These are phyloP conservation scores for Oostethus manadensis DNA, from an alignment of 2,113 vertebrate genomes.

Conservation along the genomic window DNA sequence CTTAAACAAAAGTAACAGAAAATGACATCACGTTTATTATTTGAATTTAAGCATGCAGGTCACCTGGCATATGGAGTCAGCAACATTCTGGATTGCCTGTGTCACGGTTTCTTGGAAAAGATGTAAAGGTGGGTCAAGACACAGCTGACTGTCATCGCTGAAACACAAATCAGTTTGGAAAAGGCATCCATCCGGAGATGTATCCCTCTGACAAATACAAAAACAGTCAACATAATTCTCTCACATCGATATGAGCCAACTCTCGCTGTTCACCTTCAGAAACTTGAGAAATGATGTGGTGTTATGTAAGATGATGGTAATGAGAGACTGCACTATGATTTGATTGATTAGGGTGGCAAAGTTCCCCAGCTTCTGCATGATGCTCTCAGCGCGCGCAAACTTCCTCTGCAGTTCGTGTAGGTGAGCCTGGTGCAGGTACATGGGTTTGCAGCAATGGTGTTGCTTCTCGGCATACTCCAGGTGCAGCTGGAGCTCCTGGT, in stretches of 20 bases:
- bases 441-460: slow-evolving; percentile 35
- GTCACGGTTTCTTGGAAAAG: slow-evolving; percentile 61
- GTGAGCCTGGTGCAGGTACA: slow-evolving; percentile 55
- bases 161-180: slow-evolving; percentile 69
- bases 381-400: slow-evolving; percentile 46
- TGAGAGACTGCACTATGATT: slow-evolving; percentile 72
- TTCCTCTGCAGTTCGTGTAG: slow-evolving; percentile 45
- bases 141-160: slow-evolving; percentile 41
- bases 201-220: slow-evolving; percentile 38
- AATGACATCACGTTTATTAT: background rate
- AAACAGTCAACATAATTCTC: background rate
- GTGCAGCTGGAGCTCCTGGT: slow-evolving; percentile 62
- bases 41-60: background rate
- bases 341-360: slow-evolving; percentile 68
- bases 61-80: slow-evolving; percentile 66
- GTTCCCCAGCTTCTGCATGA: slow-evolving; percentile 62
- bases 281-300: slow-evolving; percentile 59
- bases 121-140: slow-evolving; percentile 57
- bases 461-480: slow-evolving; percentile 38
- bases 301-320: slow-evolving; percentile 60
- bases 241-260: background rate
- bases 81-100: slow-evolving; percentile 43
- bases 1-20: background rate
- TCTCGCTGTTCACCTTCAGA: slow-evolving; percentile 62
- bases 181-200: slow-evolving; percentile 29